A percentile compares a stretch with the other conserved stretches of the same genome.
These are phyloP conservation scores for Psophia crepitans DNA, from an alignment of 2,113 vertebrate species.

Conservation along the genomic window DNA sequence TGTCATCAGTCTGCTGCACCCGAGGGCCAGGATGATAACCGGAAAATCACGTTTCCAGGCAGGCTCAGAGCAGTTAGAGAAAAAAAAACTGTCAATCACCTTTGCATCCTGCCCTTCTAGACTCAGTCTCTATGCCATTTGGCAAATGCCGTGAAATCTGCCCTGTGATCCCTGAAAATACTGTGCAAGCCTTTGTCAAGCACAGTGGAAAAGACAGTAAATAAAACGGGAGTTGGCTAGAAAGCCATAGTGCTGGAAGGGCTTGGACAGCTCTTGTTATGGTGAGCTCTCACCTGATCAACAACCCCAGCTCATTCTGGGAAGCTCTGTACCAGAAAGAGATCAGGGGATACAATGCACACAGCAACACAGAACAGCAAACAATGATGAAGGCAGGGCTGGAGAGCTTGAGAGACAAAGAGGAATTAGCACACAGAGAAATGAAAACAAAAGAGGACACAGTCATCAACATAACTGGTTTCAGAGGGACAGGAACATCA, in stretches of 20 bases:
- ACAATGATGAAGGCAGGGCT: conserved; percentile 57
- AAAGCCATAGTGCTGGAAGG: background rate
- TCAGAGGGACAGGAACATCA: conserved; percentile 10
- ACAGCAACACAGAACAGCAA: conserved; percentile 44
- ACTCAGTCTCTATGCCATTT: background rate
- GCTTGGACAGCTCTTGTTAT: background rate
- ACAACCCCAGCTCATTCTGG: conserved; percentile 18
- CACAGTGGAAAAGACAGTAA: background rate
- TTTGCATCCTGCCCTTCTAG: background rate
- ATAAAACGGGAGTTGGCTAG: background rate
- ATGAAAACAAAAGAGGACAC: conserved; percentile 52
- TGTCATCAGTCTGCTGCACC: background rate
- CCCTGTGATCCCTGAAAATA: background rate
- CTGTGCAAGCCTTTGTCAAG: background rate
- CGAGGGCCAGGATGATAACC: background rate
- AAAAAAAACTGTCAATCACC: background rate
- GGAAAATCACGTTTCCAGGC: background rate
- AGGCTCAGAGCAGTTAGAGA: background rate
- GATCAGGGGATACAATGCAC: conserved; percentile 48
- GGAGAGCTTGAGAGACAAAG: conserved; percentile 57
- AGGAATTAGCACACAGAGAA: conserved; percentile 53
- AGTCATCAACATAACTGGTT: conserved; percentile 42
- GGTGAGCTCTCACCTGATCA: conserved; percentile 41
- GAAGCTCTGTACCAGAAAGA: conserved; percentile 60
- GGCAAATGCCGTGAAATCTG: background rate